These are phyloP conservation scores for Chymomyza caudatula DNA, from an alignment of 2,888 invertebrate genomes.

Conservation along the genomic window DNA sequence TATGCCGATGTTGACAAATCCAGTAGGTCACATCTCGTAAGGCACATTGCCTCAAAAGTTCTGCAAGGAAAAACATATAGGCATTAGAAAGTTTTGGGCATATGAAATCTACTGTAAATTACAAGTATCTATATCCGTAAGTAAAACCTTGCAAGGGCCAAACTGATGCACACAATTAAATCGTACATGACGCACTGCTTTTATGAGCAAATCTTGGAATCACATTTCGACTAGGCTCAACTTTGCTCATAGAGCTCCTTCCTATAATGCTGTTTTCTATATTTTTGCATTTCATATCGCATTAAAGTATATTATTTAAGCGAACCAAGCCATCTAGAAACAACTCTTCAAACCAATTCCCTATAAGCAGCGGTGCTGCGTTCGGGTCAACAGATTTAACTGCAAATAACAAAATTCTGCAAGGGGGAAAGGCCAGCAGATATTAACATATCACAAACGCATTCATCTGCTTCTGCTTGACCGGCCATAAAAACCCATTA, in stretches of 20 bases:
- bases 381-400: too few relatives aligned
- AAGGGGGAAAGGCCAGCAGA: too few relatives aligned
- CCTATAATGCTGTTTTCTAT: conserved; percentile 76
- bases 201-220: too few relatives aligned
- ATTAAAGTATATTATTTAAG: neutral
- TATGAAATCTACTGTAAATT: too few relatives aligned
- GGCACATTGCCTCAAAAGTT: conserved; percentile 50
- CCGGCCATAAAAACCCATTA: too few relatives aligned
- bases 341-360: conserved; percentile 79
- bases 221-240: conserved; percentile 78
- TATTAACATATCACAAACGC: too few relatives aligned
- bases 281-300: conserved; percentile 74
- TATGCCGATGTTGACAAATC: conserved; percentile 63
- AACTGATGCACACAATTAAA: too few relatives aligned
- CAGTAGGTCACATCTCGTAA: conserved; percentile 64
- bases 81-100: too few relatives aligned
- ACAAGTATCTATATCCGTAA: conserved; percentile 14
- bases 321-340: conserved; percentile 75
- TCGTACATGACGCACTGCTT: too few relatives aligned
- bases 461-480: too few relatives aligned
- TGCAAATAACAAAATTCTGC: too few relatives aligned
- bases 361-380: conserved; percentile 76
- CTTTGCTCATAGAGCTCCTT: conserved; percentile 78
- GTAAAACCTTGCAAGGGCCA: conserved; percentile 72
- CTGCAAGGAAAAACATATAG: too few relatives aligned